phyloP scores from a whole-genome alignment of 2,888 invertebrate genomes.

The Eudasyphora cyanicolor region DNA sequence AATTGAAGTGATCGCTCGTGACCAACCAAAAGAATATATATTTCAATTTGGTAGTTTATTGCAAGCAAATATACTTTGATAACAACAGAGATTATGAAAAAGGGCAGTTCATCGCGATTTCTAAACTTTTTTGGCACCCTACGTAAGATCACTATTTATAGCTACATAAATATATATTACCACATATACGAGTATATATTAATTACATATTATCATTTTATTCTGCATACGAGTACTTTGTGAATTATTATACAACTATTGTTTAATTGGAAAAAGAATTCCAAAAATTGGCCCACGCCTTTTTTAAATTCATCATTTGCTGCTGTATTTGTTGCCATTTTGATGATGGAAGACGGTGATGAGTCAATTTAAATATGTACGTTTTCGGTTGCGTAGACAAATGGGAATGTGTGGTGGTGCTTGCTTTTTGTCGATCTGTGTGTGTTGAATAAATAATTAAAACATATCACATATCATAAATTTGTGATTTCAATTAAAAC shows the following conservation, averaged over 20 bases:
- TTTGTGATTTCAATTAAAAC: conserved; percentile 9
- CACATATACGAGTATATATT: background rate
- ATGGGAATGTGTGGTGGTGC: background rate
- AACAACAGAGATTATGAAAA: conserved; percentile 57
- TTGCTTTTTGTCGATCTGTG: background rate
- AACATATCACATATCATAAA: background rate
- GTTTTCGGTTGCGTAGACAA: background rate
- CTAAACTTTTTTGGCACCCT: conserved; percentile 58
- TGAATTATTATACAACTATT: conserved; percentile 37
- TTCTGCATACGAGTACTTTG: background rate
- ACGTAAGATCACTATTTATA: conserved; percentile 46
- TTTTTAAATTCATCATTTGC: conserved; percentile 4
- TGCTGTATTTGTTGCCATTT: background rate
- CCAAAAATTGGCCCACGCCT: conserved; percentile 56
- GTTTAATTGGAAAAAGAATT: conserved; percentile 38
- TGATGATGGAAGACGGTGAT: background rate
- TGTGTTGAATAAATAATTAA: conserved; percentile 9
- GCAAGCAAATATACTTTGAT: conserved; percentile 16
- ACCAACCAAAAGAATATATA: conserved; percentile 26
- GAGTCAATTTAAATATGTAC: background rate
- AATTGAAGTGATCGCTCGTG: background rate
- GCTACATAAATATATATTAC: background rate
- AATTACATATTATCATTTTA: conserved; percentile 13
- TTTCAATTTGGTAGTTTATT: background rate
- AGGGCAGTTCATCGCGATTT: conserved; percentile 60